A percentile compares a stretch with the other conserved stretches of the same genome.
Conservation (phyloP, 1,140 invertebrate genomes). For the Sminthurinus signatus region DNA sequence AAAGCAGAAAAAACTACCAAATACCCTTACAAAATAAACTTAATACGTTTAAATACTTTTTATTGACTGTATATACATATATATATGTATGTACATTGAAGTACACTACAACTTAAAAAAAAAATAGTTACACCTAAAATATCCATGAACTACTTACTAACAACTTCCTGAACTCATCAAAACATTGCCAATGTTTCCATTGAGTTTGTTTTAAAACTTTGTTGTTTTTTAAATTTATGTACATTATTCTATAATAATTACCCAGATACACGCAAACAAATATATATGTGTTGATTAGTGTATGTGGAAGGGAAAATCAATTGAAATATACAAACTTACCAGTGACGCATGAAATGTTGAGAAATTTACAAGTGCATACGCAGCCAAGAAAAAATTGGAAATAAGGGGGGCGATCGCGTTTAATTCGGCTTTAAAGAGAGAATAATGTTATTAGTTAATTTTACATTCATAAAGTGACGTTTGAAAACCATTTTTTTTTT, state of each 20-base stretch:
- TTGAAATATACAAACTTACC: constrained; percentile 51
- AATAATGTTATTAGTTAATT: neutral
- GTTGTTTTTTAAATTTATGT: no score
- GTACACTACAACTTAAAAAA: constrained; percentile 54
- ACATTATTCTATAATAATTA: no score
- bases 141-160: constrained; percentile 55
- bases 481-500: neutral
- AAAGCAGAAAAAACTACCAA: no score
- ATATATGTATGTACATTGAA: constrained; percentile 49
- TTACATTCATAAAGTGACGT: neutral
- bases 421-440: constrained; percentile 46
- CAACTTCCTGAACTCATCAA: no score
- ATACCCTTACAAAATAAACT: no score
- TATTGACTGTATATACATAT: constrained; percentile 39
- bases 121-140: constrained; percentile 52
- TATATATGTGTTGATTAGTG: no score
- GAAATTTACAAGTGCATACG: constrained; percentile 59
- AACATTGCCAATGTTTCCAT: no score
- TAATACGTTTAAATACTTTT: no score
- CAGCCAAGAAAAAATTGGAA: constrained; percentile 60
- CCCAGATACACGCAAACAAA: no score
- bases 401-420: constrained; percentile 59
- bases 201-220: no score
- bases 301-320: no score
- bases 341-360: constrained; percentile 76